Conservation (phyloP, 1,140 invertebrate genomes). For the Prorops nasuta region DNA sequence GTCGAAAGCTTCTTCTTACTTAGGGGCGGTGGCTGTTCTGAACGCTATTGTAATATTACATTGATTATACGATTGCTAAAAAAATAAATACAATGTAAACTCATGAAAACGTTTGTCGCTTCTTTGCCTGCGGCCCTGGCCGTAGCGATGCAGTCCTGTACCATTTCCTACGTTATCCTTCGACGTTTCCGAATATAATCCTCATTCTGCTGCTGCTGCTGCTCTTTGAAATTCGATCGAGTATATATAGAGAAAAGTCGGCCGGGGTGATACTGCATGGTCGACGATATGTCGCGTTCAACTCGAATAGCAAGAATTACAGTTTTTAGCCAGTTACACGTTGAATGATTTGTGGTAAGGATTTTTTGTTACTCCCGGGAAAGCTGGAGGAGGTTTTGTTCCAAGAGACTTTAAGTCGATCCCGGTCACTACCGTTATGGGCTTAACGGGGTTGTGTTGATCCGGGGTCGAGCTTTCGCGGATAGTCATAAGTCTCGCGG, state of each 20-base stretch:
- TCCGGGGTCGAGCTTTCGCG: slow-evolving; percentile 43
- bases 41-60: slow-evolving; percentile 54
- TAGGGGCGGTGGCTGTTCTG: slow-evolving; percentile 47
- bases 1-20: slow-evolving; percentile 12
- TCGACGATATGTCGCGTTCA: no score
- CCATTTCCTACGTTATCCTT: slow-evolving; percentile 9
- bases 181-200: no score
- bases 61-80: slow-evolving; percentile 57
- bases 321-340: no score
- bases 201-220: no score
- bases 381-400: no score
- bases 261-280: no score
- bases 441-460: slow-evolving; percentile 42
- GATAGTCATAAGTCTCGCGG: slow-evolving; percentile 43
- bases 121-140: slow-evolving; percentile 20
- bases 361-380: no score
- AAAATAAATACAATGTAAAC: slow-evolving; percentile 52
- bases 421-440: slow-evolving; percentile 2
- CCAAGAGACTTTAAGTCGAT: no score
- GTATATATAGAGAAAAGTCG: no score
- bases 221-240: no score
- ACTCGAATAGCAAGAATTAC: no score
- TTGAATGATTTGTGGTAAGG: no score
- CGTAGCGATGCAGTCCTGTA: neutral
- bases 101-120: slow-evolving; percentile 24